These are phyloP conservation scores for Caenorhabditis panamensis DNA, from an alignment of 2,888 invertebrate species.

Conservation along the genomic window DNA sequence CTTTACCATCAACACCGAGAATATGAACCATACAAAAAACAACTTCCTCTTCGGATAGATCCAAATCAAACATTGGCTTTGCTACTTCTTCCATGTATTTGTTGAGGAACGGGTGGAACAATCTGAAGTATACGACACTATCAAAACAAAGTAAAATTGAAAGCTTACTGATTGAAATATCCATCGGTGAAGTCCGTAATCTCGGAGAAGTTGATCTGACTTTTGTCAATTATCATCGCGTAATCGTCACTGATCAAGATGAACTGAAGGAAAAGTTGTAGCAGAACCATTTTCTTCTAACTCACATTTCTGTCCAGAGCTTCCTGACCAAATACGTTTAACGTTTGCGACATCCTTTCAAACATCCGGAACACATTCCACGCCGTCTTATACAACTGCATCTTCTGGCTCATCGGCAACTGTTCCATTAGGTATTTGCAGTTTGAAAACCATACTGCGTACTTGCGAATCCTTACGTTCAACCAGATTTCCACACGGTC, in stretches of 20 bases:
- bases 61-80: constrained; percentile 23
- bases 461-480: constrained; percentile 25
- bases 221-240: constrained; percentile 24
- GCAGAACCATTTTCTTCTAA: not conserved
- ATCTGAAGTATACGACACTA: no score
- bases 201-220: constrained; percentile 17
- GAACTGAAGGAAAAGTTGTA: no score
- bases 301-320: constrained; percentile 31
- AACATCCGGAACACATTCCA: constrained; percentile 32
- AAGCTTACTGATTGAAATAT: constrained; percentile 33
- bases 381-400: constrained; percentile 22
- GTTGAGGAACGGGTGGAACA: constrained; percentile 38
- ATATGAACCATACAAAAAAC: constrained; percentile 41
- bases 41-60: constrained; percentile 31
- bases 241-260: constrained; percentile 27
- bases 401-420: constrained; percentile 25
- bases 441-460: constrained; percentile 34
- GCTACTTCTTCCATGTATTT: constrained; percentile 41
- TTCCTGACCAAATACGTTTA: constrained; percentile 27
- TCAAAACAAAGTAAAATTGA: no score
- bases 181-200: constrained; percentile 29
- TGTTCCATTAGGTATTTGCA: constrained; percentile 35
- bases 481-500: constrained; percentile 11
- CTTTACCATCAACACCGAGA: constrained; percentile 27
- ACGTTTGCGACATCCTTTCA: constrained; percentile 25